Percentiles rank a stretch among this genome's conserved stretches.
phyloP scores from a whole-genome alignment of 2,113 vertebrate genomes.

The Pterocles gutturalis region DNA sequence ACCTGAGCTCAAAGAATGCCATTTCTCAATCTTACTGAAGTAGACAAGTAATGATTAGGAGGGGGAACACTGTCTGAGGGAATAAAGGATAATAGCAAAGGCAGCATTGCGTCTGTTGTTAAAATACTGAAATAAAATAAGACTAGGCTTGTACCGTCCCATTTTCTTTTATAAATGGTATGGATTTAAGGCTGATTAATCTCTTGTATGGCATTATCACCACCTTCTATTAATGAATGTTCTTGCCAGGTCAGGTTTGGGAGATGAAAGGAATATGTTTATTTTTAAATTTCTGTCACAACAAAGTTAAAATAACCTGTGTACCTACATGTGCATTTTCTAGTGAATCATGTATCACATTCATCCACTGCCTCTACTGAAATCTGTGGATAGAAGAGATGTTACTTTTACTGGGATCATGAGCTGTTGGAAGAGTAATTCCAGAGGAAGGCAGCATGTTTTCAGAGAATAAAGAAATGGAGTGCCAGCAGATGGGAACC shows the following conservation, averaged over 20 bases:
- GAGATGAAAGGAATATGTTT: slow-evolving; percentile 4
- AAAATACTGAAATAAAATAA: slow-evolving; percentile 67
- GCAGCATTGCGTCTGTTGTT: slow-evolving; percentile 56
- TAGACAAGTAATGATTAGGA: slow-evolving; percentile 64
- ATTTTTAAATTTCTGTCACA: slow-evolving; percentile 32
- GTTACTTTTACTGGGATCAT: neutral
- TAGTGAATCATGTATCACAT: neutral
- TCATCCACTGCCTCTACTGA: neutral
- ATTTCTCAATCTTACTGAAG: slow-evolving; percentile 60
- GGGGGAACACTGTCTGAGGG: slow-evolving; percentile 56
- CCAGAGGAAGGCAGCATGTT: neutral
- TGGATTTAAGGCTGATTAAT: slow-evolving; percentile 33
- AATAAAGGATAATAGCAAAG: slow-evolving; percentile 67
- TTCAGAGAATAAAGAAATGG: neutral
- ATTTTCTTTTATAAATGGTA: slow-evolving; percentile 41
- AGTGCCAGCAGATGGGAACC: neutral
- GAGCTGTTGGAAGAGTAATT: neutral
- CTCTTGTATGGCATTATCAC: neutral
- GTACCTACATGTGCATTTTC: neutral
- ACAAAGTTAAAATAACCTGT: neutral
- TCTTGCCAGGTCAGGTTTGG: slow-evolving; percentile 30
- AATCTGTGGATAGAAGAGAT: neutral
- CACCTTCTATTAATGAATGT: neutral
- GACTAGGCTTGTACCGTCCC: slow-evolving; percentile 35
- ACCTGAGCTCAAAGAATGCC: slow-evolving; percentile 54